Evolutionary conservation across 2,888 invertebrate genomes (phyloP), one percentile per base, ranked within the genome.

Genomic region (Callosobruchus maculatus): DNA sequence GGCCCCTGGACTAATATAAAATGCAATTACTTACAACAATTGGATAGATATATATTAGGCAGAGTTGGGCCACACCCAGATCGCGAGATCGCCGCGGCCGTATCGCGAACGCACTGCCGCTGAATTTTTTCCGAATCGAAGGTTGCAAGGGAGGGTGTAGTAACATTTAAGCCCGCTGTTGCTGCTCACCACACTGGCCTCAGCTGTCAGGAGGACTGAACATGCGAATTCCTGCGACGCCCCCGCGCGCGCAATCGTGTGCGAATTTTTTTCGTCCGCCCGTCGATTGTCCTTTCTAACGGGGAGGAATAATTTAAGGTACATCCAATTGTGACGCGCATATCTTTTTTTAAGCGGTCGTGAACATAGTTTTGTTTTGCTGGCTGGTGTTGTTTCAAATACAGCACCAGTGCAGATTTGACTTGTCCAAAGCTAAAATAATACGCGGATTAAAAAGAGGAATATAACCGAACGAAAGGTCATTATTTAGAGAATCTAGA

Each of bases 121-220:
- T 66, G 68, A 68, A 71, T 71, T 73, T 73, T 73, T 73, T 71
- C 70, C 68, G 22, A 22, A 21, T 30, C 68, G 68, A 73, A 73
- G 73, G 73, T 73, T 73, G 73, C 71, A 71, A n/a, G 71, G 66
- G 73, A 73, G 73, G 73, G 74, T 74, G 74, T 74, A 68, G 72
- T 70, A 74, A 74, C 72, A 74, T 74, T 74, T 72, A 67, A 72
- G 67, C 70, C 68, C 30, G n/a, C 30, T 49, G 9, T 49, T 49
- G 49, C 49, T 49, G 49, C 13, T 7, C 49, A 49, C 5, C 49
- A 73, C 70, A 74, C 69, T 72, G 74, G 72, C 74, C 74, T 74
- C 72, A 74, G 70, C 74, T 74, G 74, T 74, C 74, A 74, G 49
- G 49, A 49, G 4, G 49, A 49, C 49, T 49, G 49, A 49, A 49